Conservation (phyloP, 2,888 invertebrate genomes). For the Scaptomyza flava region DNA sequence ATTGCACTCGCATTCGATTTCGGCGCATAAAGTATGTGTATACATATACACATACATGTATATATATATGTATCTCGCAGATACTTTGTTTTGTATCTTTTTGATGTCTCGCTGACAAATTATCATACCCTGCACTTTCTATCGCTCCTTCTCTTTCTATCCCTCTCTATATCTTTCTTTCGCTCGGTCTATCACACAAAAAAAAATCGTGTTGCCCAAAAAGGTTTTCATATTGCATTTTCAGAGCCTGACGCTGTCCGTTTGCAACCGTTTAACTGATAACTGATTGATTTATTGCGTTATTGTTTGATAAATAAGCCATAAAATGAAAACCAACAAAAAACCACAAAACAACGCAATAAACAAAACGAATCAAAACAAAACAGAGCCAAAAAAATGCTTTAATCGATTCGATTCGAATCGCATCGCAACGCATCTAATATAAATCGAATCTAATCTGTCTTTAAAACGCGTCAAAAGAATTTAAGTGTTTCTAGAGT, state of each 20-base stretch:
- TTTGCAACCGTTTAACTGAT: slow-evolving; percentile 62
- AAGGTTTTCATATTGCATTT: slow-evolving; percentile 58
- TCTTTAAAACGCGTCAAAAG: slow-evolving; percentile 24
- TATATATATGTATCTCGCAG: slow-evolving; percentile 27
- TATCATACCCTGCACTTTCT: slow-evolving; percentile 47
- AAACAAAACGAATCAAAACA: slow-evolving; percentile 14
- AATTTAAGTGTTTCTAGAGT: slow-evolving; percentile 16
- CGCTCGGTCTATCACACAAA: slow-evolving; percentile 2
- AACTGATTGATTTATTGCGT: slow-evolving; percentile 79
- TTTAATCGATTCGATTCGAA: slow-evolving; percentile 38
- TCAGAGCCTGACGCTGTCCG: slow-evolving; percentile 48
- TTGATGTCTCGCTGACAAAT: slow-evolving; percentile 68
- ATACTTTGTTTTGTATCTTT: slow-evolving; percentile 23
- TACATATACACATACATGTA: not conserved
- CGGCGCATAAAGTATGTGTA: not conserved
- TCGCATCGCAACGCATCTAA: slow-evolving; percentile 30
- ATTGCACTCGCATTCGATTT: slow-evolving; percentile 21
- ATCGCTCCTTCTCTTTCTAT: not conserved
- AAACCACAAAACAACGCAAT: slow-evolving; percentile 12
- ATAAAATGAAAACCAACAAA: slow-evolving; percentile 26
- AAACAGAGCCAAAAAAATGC: slow-evolving; percentile 32
- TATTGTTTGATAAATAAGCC: slow-evolving; percentile 78
- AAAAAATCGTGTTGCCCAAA: slow-evolving; percentile 40
- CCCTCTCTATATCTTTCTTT: not conserved
- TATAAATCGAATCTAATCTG: slow-evolving; percentile 24